phyloP scores from a whole-genome alignment of 2,888 invertebrate species.

The Exephanes ischioxanthus region DNA sequence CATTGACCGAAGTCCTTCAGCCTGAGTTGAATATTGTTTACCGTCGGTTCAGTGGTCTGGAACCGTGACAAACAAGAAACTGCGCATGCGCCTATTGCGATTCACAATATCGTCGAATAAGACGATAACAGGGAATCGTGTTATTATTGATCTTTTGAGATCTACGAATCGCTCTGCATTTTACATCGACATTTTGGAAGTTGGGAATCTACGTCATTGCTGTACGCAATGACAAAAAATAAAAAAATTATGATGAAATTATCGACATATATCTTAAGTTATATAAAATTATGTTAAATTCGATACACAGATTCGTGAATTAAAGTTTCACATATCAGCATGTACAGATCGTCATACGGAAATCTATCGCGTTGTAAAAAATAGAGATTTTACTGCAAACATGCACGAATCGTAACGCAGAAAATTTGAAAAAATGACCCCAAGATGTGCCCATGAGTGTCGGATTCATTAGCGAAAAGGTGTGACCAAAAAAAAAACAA shows the following conservation, averaged over 20 bases:
- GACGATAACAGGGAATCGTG: slow-evolving; percentile 9
- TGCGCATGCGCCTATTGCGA: slow-evolving; percentile 10
- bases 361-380: not conserved
- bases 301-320: no score
- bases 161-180: not conserved
- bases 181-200: no score
- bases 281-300: no score
- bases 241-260: not conserved
- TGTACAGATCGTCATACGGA: no score
- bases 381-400: not conserved
- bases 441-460: not conserved
- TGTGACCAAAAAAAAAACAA: not conserved
- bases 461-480: not conserved
- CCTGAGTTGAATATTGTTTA: slow-evolving; percentile 35
- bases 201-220: not conserved
- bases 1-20: no score
- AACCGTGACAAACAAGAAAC: slow-evolving; percentile 38
- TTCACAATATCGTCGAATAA: slow-evolving; percentile 34
- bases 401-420: not conserved
- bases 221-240: no score
- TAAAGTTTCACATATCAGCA: no score
- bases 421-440: not conserved
- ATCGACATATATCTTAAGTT: no score
- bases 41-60: slow-evolving; percentile 27
- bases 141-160: slow-evolving; percentile 12